Percentiles rank a stretch among this genome's conserved stretches.
These are phyloP conservation scores for Parapsyche elsis DNA, from an alignment of 1,140 invertebrate genomes.

Conservation along the genomic window DNA sequence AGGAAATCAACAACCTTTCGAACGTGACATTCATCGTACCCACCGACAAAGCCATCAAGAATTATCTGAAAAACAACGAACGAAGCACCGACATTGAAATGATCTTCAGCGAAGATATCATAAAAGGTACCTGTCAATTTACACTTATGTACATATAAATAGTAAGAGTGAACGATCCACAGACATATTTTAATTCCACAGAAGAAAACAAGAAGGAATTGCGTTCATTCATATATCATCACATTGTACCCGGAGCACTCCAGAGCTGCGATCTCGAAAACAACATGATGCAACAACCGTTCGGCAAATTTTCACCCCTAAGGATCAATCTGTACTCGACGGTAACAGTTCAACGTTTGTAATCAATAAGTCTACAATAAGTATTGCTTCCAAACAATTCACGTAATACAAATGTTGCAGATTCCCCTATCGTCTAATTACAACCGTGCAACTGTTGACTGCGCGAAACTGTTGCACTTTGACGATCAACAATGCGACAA, in stretches of 20 bases:
- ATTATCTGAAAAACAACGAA: conserved; percentile 24
- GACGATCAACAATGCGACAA: conserved; percentile 47
- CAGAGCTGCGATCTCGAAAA: conserved; percentile 41
- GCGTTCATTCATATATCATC: conserved; percentile 42
- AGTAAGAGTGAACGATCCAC: not conserved
- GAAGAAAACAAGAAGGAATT: conserved; percentile 27
- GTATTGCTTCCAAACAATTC: conserved; percentile 46
- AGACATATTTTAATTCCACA: not conserved
- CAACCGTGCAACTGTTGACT: conserved; percentile 49
- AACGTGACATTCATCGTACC: conserved; percentile 51
- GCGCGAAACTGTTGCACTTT: conserved; percentile 46
- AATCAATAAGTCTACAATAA: conserved; percentile 40
- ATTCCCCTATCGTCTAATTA: conserved; percentile 39
- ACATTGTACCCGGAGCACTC: conserved; percentile 37
- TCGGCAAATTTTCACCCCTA: conserved; percentile 5
- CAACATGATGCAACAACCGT: conserved; percentile 24
- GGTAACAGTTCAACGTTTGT: conserved; percentile 25
- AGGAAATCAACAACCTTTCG: conserved; percentile 39
- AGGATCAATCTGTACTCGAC: conserved; percentile 50
- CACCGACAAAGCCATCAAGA: conserved; percentile 46
- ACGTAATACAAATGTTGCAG: conserved; percentile 25
- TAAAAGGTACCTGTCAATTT: too few species aligned
- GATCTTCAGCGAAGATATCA: not conserved
- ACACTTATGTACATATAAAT: not conserved
- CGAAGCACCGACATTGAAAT: not conserved